phyloP scores from a whole-genome alignment of 1,140 invertebrate species.

The Diploscapter pachys region DNA sequence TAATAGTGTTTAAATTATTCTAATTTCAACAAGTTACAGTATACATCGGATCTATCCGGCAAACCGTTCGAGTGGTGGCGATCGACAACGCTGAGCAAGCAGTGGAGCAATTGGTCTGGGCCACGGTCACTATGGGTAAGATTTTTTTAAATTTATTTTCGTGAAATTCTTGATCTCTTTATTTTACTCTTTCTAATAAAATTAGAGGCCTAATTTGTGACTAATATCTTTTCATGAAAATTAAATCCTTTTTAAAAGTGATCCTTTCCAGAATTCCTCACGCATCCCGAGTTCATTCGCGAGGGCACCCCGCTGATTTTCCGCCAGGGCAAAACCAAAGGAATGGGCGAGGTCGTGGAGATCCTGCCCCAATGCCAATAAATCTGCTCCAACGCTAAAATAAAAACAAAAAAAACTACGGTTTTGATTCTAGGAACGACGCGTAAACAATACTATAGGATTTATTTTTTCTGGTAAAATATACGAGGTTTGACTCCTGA shows the following conservation, averaged over 20 bases:
- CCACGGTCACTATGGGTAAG: constrained; percentile 62
- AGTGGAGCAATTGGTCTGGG: constrained; percentile 66
- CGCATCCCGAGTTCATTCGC: constrained; percentile 74
- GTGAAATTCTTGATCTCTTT: too few species aligned
- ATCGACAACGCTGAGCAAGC: constrained; percentile 63
- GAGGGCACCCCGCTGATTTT: constrained; percentile 80
- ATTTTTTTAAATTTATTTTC: too few species aligned
- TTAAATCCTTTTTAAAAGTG: too few species aligned
- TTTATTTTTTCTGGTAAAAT: too few species aligned
- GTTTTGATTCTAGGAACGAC: too few species aligned
- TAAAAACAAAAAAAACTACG: too few species aligned
- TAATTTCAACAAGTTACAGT: constrained; percentile 68
- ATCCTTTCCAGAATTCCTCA: not conserved
- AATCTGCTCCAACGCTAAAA: constrained; percentile 1
- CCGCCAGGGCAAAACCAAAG: constrained; percentile 79
- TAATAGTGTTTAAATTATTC: too few species aligned
- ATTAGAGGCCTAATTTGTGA: too few species aligned
- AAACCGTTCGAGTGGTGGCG: constrained; percentile 78
- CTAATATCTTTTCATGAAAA: too few species aligned
- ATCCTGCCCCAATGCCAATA: constrained; percentile 5
- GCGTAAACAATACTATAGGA: too few species aligned
- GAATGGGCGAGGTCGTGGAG: constrained; percentile 77
- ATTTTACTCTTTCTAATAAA: too few species aligned
- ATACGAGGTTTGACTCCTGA: too few species aligned
- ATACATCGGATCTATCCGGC: constrained; percentile 87